Base-by-base conservation (phyloP, 1,140 invertebrate species). In the Chironomus tepperi region DNA sequence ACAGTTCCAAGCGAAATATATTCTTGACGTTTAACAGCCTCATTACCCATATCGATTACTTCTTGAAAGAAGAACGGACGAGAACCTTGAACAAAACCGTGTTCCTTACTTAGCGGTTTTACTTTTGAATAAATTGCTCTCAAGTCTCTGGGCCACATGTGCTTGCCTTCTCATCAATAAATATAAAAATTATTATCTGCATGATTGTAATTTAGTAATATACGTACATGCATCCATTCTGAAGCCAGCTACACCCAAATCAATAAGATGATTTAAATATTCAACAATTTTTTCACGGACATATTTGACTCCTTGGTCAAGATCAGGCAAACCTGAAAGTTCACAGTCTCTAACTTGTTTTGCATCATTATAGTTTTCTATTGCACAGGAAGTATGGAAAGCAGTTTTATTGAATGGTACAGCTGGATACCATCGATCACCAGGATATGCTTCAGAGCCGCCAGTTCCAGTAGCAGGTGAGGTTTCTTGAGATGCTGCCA, bases 111-210 rank as follows among this genome's bases (percentile, higher is more conserved):
- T 43, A 92, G 81, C 78, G 89, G 84, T 1, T 87, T 83, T 1
- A 90, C 78, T 19, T 85, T 81, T n/a, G 81, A 80, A 77, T 86
- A 89, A 74, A 93, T 91, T 5, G 81, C 79, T 57, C 82, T 76
- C 6, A 94, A 80, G 79, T 94, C 90, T n/a, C 76, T 77, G 0
- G 92, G 92, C 89, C 89, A 92, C 90, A 94, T 93, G 79, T 94
- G 91, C 78, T 93, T 93, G 0, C 47, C 47, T 57, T 9, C 10
- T 15, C 5, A n/a, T 57, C 3, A n/a, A 34, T 5, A 34, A n/a
- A 90, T 87, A n/a, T 9, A 15, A 47, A n/a, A 42, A 43, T 10
- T 1, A 73, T 74, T 34, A 1, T 34, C 24, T 34, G 24, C 24
- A 34, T 34, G 24, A 47, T 43, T 57, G 73, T 73, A 64, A 75